These are phyloP conservation scores for Arctocebus calabarensis DNA, from an alignment of 2,797 vertebrate species.

Conservation along the genomic window DNA sequence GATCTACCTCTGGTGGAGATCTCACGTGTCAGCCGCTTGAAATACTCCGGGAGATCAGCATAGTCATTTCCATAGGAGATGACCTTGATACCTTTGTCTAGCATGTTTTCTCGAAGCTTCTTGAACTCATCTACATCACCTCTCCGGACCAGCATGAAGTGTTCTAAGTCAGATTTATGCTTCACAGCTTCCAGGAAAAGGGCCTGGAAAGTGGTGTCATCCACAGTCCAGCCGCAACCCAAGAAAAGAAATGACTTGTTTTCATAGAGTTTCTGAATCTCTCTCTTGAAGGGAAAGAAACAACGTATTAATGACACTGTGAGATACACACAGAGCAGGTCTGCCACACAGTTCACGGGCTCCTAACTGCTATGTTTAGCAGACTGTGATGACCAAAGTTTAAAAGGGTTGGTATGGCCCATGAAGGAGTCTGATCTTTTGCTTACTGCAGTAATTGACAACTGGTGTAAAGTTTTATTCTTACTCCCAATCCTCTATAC, in stretches of 20 bases:
- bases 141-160: conserved; percentile 97
- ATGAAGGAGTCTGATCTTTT: not conserved
- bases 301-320: not conserved
- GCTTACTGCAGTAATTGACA: not conserved
- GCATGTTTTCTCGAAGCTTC: conserved; percentile 97
- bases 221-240: conserved; percentile 97
- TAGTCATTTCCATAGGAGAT: conserved; percentile 97
- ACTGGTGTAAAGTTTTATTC: not conserved
- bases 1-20: conserved; percentile 91
- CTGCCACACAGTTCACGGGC: not conserved
- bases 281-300: conserved; percentile 89
- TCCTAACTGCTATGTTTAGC: not conserved
- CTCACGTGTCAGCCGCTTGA: conserved; percentile 94
- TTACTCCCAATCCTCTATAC: not conserved
- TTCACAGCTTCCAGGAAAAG: conserved; percentile 97
- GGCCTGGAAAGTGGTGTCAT: conserved; percentile 98
- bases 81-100: conserved; percentile 98
- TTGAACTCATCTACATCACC: conserved; percentile 97
- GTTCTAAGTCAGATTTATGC: conserved; percentile 97
- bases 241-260: conserved; percentile 96
- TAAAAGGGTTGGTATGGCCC: not conserved
- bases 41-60: conserved; percentile 95
- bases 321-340: not conserved
- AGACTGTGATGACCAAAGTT: not conserved
- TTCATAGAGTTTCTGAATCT: conserved; percentile 98